Conservation (phyloP, 2,113 vertebrate genomes). For the Narcine bancroftii region DNA sequence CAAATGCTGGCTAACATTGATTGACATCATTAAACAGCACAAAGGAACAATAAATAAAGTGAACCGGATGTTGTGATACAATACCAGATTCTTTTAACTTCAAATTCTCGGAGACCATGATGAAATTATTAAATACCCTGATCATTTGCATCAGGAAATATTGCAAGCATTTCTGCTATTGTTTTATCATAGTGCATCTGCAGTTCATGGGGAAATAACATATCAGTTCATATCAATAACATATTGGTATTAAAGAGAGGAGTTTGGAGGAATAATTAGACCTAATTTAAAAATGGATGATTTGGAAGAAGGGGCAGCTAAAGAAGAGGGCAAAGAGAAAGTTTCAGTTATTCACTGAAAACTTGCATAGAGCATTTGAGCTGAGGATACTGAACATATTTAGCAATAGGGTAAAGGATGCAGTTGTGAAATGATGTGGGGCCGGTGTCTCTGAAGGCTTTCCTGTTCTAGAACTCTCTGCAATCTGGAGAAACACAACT, state of each 20-base stretch:
- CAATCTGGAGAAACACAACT: not conserved
- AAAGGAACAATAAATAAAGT: not conserved
- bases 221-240: no score
- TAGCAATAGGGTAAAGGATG: not conserved
- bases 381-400: not conserved
- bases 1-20: not conserved
- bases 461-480: not conserved
- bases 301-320: no score
- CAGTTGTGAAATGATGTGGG: not conserved
- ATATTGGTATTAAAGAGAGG: not conserved
- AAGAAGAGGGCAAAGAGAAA: not conserved
- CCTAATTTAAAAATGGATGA: not conserved
- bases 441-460: not conserved
- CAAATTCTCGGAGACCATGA: not conserved
- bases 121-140: not conserved
- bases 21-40: not conserved
- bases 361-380: not conserved
- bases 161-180: not conserved
- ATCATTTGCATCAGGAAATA: not conserved
- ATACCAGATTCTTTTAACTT: not conserved
- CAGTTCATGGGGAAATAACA: not conserved
- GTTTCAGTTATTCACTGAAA: not conserved
- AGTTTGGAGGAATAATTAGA: not conserved
- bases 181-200: not conserved
- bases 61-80: not conserved